Evolutionary conservation across 2,888 invertebrate genomes (phyloP).

Genomic region (Agriopis leucophaearia): DNA sequence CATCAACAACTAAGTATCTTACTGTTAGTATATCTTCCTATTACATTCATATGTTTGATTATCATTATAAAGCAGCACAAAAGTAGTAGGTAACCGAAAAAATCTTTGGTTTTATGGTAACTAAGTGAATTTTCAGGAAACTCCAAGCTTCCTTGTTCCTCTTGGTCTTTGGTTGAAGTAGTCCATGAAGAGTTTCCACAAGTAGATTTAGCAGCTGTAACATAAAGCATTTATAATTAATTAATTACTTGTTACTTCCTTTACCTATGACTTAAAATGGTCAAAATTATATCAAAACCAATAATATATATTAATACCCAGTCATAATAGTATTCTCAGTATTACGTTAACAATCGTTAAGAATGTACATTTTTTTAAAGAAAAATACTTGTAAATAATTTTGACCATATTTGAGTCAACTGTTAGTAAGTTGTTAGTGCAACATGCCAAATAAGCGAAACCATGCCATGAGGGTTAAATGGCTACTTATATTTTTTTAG

Average conservation of each 20-base stretch:
- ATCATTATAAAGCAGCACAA: not conserved
- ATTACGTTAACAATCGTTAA: not conserved
- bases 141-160: conserved; percentile 44
- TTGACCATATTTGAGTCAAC: conserved; percentile 29
- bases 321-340: too few relatives aligned
- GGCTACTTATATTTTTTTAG: not conserved
- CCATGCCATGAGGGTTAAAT: conserved; percentile 19
- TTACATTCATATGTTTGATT: too few relatives aligned
- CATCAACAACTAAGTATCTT: too few relatives aligned
- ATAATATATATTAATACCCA: too few relatives aligned
- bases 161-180: conserved; percentile 64
- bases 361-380: not conserved
- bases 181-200: conserved; percentile 56
- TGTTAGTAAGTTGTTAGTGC: conserved; percentile 21
- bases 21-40: too few relatives aligned
- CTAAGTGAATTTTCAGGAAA: conserved; percentile 33
- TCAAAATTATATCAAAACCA: conserved; percentile 19
- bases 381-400: conserved; percentile 6
- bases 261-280: conserved; percentile 28
- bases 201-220: conserved; percentile 62
- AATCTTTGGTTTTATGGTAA: conserved; percentile 23
- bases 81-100: conserved; percentile 8
- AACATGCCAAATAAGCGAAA: conserved; percentile 47
- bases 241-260: conserved; percentile 1
- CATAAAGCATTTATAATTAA: conserved; percentile 20